Evolutionary conservation across 2,113 vertebrate genomes (phyloP).

Genomic region (Phyllopteryx taeniolatus): DNA sequence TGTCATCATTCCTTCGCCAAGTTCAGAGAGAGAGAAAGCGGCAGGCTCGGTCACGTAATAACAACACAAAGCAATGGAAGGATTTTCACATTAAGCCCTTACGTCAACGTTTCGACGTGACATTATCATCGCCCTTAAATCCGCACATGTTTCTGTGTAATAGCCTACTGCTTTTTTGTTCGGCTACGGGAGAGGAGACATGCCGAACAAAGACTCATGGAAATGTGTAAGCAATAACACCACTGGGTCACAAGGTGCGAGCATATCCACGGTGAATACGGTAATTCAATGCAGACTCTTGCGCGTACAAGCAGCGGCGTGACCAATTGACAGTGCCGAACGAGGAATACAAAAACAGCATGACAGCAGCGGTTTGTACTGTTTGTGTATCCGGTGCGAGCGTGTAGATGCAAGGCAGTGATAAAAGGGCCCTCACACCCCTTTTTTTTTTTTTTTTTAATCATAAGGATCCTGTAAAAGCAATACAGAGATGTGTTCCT

Average conservation of each 20-base stretch:
- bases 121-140: background rate
- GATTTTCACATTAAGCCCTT: background rate
- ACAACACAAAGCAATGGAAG: background rate
- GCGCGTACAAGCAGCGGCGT: background rate
- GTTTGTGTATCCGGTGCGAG: no score
- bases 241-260: constrained; percentile 10
- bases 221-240: constrained; percentile 3
- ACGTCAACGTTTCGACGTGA: background rate
- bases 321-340: background rate
- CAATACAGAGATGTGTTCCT: no score
- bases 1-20: constrained; percentile 14
- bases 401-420: no score
- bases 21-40: background rate
- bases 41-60: background rate
- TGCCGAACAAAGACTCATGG: background rate
- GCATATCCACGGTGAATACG: background rate
- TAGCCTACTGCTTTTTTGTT: background rate
- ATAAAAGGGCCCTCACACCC: no score
- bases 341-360: background rate
- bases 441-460: no score
- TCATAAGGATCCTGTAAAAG: no score
- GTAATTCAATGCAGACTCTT: constrained; percentile 6
- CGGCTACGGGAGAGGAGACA: background rate
- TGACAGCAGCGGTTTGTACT: background rate
- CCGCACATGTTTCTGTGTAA: background rate